A percentile compares a stretch with the other conserved stretches of the same genome.
Evolutionary conservation across 2,888 invertebrate species (phyloP).

Genomic region (Watsonalla binaria): DNA sequence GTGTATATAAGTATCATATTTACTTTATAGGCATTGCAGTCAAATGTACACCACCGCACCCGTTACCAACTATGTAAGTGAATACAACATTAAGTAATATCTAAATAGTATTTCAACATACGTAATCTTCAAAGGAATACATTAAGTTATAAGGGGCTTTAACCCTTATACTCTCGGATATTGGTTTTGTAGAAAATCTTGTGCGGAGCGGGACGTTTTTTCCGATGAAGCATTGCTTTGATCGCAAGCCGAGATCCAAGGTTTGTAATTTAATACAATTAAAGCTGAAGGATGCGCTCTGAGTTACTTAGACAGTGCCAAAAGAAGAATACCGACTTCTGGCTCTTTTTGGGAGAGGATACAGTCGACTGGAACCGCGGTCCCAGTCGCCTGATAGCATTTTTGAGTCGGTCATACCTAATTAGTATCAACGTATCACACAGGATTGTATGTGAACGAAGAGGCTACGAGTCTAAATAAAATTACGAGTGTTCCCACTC

Average conservation of each 20-base stretch:
- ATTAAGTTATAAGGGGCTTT: conserved; percentile 25
- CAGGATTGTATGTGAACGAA: no score
- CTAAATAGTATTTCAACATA: conserved; percentile 1
- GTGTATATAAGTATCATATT: no score
- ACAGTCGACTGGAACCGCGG: no score
- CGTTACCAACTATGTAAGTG: not conserved
- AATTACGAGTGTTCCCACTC: no score
- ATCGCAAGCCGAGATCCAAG: conserved; percentile 3
- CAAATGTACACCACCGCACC: not conserved
- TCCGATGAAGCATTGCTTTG: not conserved
- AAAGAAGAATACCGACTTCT: no score
- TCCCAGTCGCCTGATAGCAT: no score
- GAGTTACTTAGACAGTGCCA: no score
- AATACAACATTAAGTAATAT: not conserved
- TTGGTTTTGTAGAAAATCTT: conserved; percentile 15
- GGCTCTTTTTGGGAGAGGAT: no score
- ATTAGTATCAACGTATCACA: no score
- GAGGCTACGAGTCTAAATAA: no score
- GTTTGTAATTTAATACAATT: not conserved
- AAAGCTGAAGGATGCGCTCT: not conserved
- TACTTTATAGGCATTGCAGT: no score
- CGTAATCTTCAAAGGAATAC: conserved; percentile 9
- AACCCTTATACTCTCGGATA: conserved; percentile 17
- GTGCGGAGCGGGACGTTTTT: conserved; percentile 1
- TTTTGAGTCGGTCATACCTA: no score